phyloP scores from a whole-genome alignment of 2,113 vertebrate species.

The Cyanistes caeruleus region DNA sequence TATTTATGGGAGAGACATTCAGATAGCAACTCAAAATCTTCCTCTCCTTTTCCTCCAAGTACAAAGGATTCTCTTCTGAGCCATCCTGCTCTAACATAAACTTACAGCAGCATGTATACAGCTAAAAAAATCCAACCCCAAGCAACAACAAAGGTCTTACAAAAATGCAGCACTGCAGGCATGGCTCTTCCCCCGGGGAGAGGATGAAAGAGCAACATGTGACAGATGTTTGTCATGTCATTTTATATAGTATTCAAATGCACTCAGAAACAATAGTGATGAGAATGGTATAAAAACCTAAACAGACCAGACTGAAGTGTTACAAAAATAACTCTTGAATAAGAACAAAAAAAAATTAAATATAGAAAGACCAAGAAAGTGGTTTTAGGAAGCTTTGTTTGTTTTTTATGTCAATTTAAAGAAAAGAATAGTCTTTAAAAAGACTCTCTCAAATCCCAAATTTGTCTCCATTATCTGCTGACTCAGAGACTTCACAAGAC shows the following conservation, averaged over 20 bases:
- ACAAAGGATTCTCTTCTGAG: background rate
- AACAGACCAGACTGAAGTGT: background rate
- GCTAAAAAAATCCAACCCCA: background rate
- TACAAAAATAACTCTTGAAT: background rate
- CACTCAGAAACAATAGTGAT: constrained; percentile 7
- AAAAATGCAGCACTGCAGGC: constrained; percentile 19
- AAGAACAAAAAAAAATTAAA: constrained; percentile 23
- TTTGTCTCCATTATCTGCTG: constrained; percentile 56
- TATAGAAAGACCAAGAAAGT: background rate
- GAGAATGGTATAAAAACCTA: background rate
- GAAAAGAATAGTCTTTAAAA: constrained; percentile 8
- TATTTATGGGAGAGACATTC: background rate
- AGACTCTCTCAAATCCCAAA: background rate
- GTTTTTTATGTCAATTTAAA: background rate
- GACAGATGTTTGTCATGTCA: constrained; percentile 55
- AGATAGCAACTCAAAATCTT: background rate
- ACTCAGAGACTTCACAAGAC: constrained; percentile 55
- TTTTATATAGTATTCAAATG: constrained; percentile 4
- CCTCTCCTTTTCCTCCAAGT: background rate
- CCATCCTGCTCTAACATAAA: background rate
- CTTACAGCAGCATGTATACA: background rate
- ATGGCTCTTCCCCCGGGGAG: background rate
- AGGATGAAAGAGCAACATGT: constrained; percentile 50
- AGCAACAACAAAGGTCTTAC: background rate
- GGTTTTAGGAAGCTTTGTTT: background rate